Evolutionary conservation across 1,140 invertebrate species (phyloP).

Genomic region (Acyrthosiphon pisum): DNA sequence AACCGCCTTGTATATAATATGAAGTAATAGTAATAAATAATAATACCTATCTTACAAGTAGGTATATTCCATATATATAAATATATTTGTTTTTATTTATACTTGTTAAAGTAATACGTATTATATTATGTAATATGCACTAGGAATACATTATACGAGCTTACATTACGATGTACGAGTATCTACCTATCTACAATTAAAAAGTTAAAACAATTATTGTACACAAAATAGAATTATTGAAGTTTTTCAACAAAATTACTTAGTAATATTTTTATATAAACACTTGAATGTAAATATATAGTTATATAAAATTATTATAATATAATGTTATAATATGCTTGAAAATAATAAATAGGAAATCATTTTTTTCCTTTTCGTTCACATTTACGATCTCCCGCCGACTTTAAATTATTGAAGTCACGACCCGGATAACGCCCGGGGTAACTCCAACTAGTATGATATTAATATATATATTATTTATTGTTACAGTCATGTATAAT

Average conservation of each 20-base stretch:
- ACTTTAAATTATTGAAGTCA: too few relatives aligned
- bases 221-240: not conserved
- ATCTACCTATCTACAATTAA: not conserved
- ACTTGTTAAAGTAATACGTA: not conserved
- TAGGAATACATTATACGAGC: not conserved
- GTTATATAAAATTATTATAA: not conserved
- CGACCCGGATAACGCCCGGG: too few relatives aligned
- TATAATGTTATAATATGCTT: not conserved
- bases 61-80: too few relatives aligned
- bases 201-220: not conserved
- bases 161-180: not conserved
- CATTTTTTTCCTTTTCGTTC: not conserved
- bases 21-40: not conserved
- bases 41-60: too few relatives aligned
- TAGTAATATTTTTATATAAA: too few relatives aligned
- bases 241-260: not conserved
- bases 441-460: too few relatives aligned
- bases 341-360: not conserved
- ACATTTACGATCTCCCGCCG: too few relatives aligned
- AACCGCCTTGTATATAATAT: too few relatives aligned
- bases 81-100: too few relatives aligned
- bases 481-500: too few relatives aligned
- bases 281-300: not conserved
- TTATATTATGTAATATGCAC: not conserved
- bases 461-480: too few relatives aligned